These are phyloP conservation scores for Tiliqua scincoides DNA, from an alignment of 2,113 vertebrate genomes.

Conservation along the genomic window DNA sequence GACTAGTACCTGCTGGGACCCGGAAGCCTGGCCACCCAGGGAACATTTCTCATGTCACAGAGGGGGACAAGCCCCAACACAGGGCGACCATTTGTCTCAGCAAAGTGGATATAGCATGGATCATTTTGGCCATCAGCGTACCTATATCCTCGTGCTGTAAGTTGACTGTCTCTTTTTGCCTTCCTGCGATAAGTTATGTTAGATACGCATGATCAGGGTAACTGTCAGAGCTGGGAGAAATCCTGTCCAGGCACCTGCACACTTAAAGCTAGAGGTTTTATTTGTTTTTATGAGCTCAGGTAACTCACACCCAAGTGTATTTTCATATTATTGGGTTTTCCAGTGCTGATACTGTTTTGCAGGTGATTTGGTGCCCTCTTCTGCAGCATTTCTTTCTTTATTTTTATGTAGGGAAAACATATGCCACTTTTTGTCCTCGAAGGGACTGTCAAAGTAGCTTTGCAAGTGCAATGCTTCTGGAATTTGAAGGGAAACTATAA, in stretches of 20 bases:
- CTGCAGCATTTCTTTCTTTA: no score
- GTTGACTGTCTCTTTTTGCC: slow-evolving; percentile 63
- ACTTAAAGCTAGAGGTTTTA: background rate
- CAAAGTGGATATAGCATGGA: slow-evolving; percentile 96
- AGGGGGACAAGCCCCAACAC: slow-evolving; percentile 81
- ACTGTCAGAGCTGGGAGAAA: background rate
- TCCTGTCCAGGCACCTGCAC: background rate
- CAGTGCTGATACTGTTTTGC: background rate
- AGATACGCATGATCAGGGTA: fast-evolving
- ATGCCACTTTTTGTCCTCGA: no score
- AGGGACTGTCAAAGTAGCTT: no score
- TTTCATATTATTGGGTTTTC: background rate
- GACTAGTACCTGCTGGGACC: slow-evolving; percentile 86
- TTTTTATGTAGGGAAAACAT: no score
- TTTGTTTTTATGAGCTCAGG: background rate
- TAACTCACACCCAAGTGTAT: background rate
- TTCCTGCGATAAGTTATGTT: background rate
- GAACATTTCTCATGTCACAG: slow-evolving; percentile 87
- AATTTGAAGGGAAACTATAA: background rate
- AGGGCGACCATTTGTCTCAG: slow-evolving; percentile 90
- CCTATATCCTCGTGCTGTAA: slow-evolving; percentile 96
- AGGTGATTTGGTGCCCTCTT: background rate
- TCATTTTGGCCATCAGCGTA: slow-evolving; percentile 94
- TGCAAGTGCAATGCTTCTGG: background rate
- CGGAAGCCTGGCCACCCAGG: slow-evolving; percentile 79